These are phyloP conservation scores for Spodoptera litura DNA, from an alignment of 1,140 invertebrate genomes.

Conservation along the genomic window DNA sequence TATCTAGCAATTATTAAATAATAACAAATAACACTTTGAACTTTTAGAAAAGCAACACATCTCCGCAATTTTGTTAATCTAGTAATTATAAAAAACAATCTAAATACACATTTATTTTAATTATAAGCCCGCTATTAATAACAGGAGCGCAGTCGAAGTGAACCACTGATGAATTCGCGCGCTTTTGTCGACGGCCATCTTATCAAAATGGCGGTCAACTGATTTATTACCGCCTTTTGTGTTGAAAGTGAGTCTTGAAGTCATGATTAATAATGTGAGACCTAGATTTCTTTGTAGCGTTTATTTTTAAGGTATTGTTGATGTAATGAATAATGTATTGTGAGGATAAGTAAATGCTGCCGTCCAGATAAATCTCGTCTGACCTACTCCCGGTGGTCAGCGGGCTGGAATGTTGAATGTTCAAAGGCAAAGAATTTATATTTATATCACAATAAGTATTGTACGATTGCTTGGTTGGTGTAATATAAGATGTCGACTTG, in stretches of 20 bases:
- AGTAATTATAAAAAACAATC: neutral
- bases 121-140: constrained; percentile 34
- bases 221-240: constrained; percentile 30
- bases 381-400: too few relatives aligned
- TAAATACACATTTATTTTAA: constrained; percentile 17
- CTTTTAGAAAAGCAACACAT: too few relatives aligned
- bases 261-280: constrained; percentile 23
- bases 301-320: constrained; percentile 21
- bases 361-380: too few relatives aligned
- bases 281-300: constrained; percentile 5
- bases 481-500: too few relatives aligned
- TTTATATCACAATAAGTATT: too few relatives aligned
- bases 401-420: too few relatives aligned
- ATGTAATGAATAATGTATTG: neutral
- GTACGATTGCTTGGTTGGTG: too few relatives aligned
- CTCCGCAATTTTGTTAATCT: too few relatives aligned
- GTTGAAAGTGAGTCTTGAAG: constrained; percentile 28
- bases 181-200: constrained; percentile 25
- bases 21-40: too few relatives aligned
- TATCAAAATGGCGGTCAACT: constrained; percentile 14
- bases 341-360: too few relatives aligned
- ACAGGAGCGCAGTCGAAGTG: constrained; percentile 24
- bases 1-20: too few relatives aligned
- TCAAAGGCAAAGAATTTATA: too few relatives aligned
- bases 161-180: constrained; percentile 26